Conservation (phyloP, 2,797 vertebrate genomes). For the Galaxias olidus region DNA sequence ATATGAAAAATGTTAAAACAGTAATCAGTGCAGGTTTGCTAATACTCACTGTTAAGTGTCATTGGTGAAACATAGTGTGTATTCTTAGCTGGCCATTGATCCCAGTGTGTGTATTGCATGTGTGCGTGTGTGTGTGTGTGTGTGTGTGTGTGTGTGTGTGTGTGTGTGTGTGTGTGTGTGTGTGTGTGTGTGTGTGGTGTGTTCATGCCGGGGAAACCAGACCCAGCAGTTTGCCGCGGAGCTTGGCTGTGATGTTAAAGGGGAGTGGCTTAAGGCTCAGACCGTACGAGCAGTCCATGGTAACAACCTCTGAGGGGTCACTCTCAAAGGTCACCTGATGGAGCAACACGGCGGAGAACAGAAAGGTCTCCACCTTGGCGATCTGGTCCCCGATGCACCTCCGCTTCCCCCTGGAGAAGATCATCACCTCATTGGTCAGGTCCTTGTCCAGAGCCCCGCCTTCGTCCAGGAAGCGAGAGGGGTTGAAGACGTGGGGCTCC, state of each 20-base stretch:
- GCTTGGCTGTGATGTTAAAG: constrained; percentile 81
- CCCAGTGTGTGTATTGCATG: constrained; percentile 27
- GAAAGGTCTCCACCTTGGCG: constrained; percentile 87
- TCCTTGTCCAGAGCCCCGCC: constrained; percentile 85
- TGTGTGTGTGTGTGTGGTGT: background rate
- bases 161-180: no score
- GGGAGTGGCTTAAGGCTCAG: constrained; percentile 87
- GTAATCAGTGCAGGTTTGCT: constrained; percentile 67
- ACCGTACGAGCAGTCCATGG: constrained; percentile 86
- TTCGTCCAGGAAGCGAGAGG: constrained; percentile 84
- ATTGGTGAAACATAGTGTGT: constrained; percentile 39
- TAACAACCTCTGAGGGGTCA: constrained; percentile 75
- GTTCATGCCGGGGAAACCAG: constrained; percentile 74
- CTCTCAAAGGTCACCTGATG: constrained; percentile 90
- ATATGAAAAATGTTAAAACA: constrained; percentile 61
- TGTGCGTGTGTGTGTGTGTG: no score
- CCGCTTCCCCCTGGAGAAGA: constrained; percentile 90
- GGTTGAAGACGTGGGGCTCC: constrained; percentile 87
- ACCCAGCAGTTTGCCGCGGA: constrained; percentile 79
- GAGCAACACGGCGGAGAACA: constrained; percentile 85
- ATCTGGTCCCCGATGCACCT: constrained; percentile 92
- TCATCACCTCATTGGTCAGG: constrained; percentile 82
- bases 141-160: no score
- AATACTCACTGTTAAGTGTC: constrained; percentile 67
- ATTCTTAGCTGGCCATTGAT: constrained; percentile 62